These are phyloP conservation scores for Caenorhabditis sp. DNA, from an alignment of 2,888 invertebrate species.

Conservation along the genomic window DNA sequence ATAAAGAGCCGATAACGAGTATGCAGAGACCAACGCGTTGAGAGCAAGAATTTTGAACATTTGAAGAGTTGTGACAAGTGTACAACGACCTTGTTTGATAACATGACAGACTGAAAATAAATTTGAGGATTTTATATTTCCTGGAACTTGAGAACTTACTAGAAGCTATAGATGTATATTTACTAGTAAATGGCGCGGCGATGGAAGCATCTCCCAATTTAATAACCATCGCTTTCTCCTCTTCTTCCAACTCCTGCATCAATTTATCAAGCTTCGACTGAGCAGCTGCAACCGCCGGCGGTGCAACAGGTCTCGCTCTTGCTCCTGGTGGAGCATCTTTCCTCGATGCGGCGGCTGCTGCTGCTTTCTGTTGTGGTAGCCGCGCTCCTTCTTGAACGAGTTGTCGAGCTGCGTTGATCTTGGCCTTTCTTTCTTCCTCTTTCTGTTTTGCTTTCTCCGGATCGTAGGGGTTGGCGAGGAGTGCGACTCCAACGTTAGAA, in stretches of 20 bases:
- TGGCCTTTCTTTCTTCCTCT: conserved; percentile 45
- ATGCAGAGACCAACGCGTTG: conserved; percentile 95
- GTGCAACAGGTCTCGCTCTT: conserved; percentile 19
- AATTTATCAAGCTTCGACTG: conserved; percentile 77
- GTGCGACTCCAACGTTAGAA: conserved; percentile 81
- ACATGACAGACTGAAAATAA: conserved; percentile 88
- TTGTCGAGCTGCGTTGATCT: conserved; percentile 40
- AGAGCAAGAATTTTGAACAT: conserved; percentile 99
- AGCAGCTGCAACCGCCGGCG: conserved; percentile 37
- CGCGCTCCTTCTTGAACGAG: conserved; percentile 26
- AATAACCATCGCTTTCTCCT: conserved; percentile 81
- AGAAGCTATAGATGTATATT: conserved; percentile 91
- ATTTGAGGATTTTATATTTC: background rate
- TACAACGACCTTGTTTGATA: conserved; percentile 98
- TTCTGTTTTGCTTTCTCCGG: conserved; percentile 52
- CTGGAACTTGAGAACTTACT: conserved; percentile 77
- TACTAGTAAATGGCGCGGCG: conserved; percentile 98
- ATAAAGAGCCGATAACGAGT: conserved; percentile 94
- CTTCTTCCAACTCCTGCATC: conserved; percentile 84
- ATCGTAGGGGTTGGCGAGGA: conserved; percentile 69
- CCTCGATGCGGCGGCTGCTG: conserved; percentile 14
- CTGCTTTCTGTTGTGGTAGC: conserved; percentile 13
- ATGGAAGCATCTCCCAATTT: conserved; percentile 97
- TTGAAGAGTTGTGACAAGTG: conserved; percentile 96
- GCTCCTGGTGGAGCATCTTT: conserved; percentile 48